Base-by-base conservation (phyloP, 2,797 vertebrate genomes). In the Varecia variegata region DNA sequence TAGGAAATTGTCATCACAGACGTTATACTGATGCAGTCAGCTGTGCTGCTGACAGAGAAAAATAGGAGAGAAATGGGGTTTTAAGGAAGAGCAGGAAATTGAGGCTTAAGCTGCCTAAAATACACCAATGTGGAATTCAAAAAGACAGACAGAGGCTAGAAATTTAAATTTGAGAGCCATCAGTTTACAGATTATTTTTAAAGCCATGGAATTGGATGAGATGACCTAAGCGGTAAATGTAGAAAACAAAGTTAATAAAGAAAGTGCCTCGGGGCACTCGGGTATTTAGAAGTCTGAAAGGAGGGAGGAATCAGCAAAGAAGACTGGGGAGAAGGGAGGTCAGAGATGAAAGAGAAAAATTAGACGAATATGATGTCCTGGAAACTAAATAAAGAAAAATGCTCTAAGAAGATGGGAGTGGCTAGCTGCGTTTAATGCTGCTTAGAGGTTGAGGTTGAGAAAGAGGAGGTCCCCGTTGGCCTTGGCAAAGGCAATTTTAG, bases 311-410 rank as follows among this genome's bases (percentile, higher is more conserved):
- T 27, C 50, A 35, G 54, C 40, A 88, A 62, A 88, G 65, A 87
- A 83, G n/a, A 85, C 50, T 84, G n/a, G n/a, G 60, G 80, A 79
- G 56, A 90, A 27, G 65, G 9, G 20, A 95, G 56, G 45, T 81
- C 38, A 60, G 21, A 56, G 38, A 88, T 90, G 74, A 96, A 96
- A 93, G 6, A 80, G 82, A 38, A 70, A 88, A 88, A 83, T 58
- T 62, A 71, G 32, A 62, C 52, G 70, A 94, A 56, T 60, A 6
- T 17, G 21, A 47, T 90, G 23, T 83, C 95, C 90, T 83, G 95
- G 94, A 95, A 95, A 88, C 87, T 81, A 68, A 93, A 85, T 80
- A 43, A 84, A 89, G 92, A 93, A 87, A 58, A 86, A 89, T 60
- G 32, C 88, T 91, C 40, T 87, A 84, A 94, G 79, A 90, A 95